Base-by-base conservation (phyloP, 1,140 invertebrate genomes). In the Leptestheria dahalacensis region DNA sequence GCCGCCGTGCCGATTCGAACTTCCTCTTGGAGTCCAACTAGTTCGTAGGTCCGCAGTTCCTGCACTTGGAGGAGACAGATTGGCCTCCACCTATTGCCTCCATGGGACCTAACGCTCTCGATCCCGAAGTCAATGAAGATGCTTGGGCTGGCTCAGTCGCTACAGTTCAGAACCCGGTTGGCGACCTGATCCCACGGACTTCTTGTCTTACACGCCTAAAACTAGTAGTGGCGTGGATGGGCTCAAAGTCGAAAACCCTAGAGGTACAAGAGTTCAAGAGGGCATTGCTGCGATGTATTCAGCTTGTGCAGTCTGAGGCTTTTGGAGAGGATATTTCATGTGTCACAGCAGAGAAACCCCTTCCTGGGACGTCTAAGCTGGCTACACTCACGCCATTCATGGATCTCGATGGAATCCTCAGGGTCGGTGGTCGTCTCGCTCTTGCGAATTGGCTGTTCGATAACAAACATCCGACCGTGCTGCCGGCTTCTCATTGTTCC, bases 31-130 rank as follows among this genome's bases (percentile, higher is more conserved):
- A 26, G 1, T 20, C 41, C 3, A 20, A 53, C 15, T 65, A 63
- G 64, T 62, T 62, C n/a, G 0, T 2, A 0, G 64, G 62, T 26
- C 64, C 64, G 3, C n/a, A 23, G 1, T 65, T 64, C 46, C 48
- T 64, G 4, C 3, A 3, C 1, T 10, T 54, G 15, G 15, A 24
- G 55, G 23, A 53, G 58, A 50, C 1, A 1, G 21, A 11, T 6
- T 50, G 48, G 48, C 48, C 48, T 1, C 10, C 12, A 3, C 10
- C 6, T 3, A 12, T 50, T 4, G 6, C n/a, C 10, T 23, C 12
- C 21, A 12, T 24, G 3, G 1, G 25, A 24, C 48, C 48, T 24
- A 9, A 20, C 2, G 21, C 48, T 11, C 21, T 23, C 25, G 48
- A 50, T n/a, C 48, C 3, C 2, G 48, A 50, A 50, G 2, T 50